phyloP scores from a whole-genome alignment of 2,888 invertebrate genomes.

The Cantharis rufa region DNA sequence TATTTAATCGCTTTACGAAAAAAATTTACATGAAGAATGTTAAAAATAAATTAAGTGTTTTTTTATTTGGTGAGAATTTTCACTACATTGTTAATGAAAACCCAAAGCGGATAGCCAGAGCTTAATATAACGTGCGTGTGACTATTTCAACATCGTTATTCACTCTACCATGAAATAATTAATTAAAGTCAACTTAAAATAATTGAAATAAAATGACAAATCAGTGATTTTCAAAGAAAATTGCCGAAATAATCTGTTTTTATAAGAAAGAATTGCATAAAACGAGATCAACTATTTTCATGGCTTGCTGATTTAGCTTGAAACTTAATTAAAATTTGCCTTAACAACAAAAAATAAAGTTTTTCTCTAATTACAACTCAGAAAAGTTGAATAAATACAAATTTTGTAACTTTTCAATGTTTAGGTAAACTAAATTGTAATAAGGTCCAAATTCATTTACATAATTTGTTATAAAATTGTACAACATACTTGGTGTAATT shows the following conservation, averaged over 20 bases:
- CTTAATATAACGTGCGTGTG: background rate
- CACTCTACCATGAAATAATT: background rate
- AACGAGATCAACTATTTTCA: background rate
- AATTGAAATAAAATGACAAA: background rate
- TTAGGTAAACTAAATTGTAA: background rate
- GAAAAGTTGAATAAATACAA: background rate
- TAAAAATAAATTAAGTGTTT: background rate
- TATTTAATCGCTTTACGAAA: background rate
- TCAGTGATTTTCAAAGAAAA: background rate
- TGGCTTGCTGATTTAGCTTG: background rate
- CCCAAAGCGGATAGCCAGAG: background rate
- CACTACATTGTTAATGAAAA: background rate
- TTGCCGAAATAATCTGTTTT: background rate
- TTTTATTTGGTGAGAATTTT: background rate
- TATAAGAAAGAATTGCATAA: background rate
- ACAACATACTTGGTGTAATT: background rate
- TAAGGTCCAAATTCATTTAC: background rate
- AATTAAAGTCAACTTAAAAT: background rate
- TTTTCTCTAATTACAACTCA: background rate
- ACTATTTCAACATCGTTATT: background rate
- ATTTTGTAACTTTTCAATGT: background rate
- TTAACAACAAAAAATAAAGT: background rate
- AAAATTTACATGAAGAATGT: background rate
- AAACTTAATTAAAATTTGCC: background rate
- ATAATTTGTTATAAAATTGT: background rate